phyloP scores from a whole-genome alignment of 2,888 invertebrate genomes.

The Allygus modestus region DNA sequence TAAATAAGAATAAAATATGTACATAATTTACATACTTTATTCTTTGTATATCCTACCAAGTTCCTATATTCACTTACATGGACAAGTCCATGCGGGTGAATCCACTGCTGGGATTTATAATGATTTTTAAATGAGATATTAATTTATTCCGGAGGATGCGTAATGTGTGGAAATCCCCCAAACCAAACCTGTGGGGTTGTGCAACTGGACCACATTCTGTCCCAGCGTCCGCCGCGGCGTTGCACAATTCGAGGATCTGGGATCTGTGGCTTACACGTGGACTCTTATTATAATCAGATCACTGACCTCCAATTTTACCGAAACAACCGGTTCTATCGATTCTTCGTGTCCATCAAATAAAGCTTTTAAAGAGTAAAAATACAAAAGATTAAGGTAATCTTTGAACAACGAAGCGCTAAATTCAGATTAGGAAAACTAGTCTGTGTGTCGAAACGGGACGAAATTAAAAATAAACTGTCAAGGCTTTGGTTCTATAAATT shows the following conservation, averaged over 20 bases:
- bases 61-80: too few species aligned
- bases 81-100: too few species aligned
- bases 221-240: neutral
- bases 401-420: neutral
- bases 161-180: neutral
- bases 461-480: neutral
- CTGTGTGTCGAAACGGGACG: neutral
- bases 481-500: neutral
- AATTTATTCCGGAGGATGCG: neutral
- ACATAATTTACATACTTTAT: too few species aligned
- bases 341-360: neutral
- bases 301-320: constrained; percentile 9
- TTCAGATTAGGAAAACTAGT: neutral
- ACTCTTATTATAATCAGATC: neutral
- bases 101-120: too few species aligned
- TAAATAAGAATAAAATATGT: too few species aligned
- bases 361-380: neutral
- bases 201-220: constrained; percentile 26
- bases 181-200: neutral
- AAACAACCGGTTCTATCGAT: neutral
- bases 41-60: too few species aligned
- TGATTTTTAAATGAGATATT: too few species aligned
- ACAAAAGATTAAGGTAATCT: constrained; percentile 19
- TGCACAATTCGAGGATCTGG: neutral
- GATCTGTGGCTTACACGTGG: constrained; percentile 27